phyloP scores from a whole-genome alignment of 2,797 vertebrate species.

The Denticeps clupeoides region DNA sequence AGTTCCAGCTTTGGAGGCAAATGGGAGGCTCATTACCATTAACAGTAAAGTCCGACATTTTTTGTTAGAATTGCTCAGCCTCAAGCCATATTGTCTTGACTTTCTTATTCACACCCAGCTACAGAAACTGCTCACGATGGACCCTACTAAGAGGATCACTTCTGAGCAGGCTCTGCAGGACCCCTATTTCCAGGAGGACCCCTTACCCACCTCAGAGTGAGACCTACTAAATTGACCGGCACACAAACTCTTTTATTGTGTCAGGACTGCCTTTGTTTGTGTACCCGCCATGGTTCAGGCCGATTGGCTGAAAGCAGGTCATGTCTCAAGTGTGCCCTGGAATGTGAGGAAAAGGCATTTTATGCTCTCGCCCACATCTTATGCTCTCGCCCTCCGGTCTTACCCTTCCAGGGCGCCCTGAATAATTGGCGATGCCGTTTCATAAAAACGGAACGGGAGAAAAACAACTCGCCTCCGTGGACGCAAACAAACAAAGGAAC shows the following conservation, averaged over 20 bases:
- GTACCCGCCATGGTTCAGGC: too few relatives aligned
- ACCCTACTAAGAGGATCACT: slow-evolving; percentile 94
- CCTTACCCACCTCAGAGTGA: slow-evolving; percentile 89
- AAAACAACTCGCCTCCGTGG: too few relatives aligned
- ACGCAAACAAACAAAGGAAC: too few relatives aligned
- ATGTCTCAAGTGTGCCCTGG: not conserved
- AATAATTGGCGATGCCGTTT: too few relatives aligned
- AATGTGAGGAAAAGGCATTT: not conserved
- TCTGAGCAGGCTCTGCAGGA: slow-evolving; percentile 94
- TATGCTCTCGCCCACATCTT: not conserved
- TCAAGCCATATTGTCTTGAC: too few relatives aligned
- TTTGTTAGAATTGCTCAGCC: not conserved
- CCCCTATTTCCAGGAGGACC: slow-evolving; percentile 91
- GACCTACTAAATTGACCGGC: slow-evolving; percentile 28
- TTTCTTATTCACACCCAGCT: too few relatives aligned
- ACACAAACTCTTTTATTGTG: not conserved
- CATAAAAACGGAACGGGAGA: too few relatives aligned
- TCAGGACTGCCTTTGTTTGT: not conserved
- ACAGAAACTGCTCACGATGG: slow-evolving; percentile 96
- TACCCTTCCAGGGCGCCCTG: too few relatives aligned
- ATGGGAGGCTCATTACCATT: too few relatives aligned
- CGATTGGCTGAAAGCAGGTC: not conserved
- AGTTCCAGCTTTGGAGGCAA: too few relatives aligned
- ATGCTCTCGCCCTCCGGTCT: too few relatives aligned
- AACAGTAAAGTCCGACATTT: not conserved